phyloP scores from a whole-genome alignment of 2,797 vertebrate genomes.

The Chloroceryle inda region DNA sequence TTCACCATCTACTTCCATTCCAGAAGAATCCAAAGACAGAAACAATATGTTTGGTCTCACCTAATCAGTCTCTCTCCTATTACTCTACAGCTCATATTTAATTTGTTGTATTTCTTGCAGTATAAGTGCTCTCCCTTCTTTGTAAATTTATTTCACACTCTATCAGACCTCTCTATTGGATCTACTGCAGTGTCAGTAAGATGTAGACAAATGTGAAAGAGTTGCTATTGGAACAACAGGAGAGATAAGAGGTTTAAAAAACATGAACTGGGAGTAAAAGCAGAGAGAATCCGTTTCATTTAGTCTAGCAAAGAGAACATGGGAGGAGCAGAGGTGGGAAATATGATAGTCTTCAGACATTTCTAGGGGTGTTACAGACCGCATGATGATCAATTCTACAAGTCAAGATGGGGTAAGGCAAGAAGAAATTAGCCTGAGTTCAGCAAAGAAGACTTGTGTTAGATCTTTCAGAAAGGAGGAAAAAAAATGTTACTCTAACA shows the following conservation, averaged over 20 bases:
- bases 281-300: neutral
- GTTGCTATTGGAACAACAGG: neutral
- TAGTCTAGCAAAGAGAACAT: conserved; percentile 37
- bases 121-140: neutral
- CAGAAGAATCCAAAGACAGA: neutral
- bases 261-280: neutral
- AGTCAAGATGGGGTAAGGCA: neutral
- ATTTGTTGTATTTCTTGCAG: neutral
- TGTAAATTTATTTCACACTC: neutral
- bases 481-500: accelerated
- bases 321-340: neutral
- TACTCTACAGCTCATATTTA: neutral
- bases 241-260: neutral
- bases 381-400: neutral
- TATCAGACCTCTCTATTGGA: neutral
- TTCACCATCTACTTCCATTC: neutral
- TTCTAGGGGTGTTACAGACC: neutral
- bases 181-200: neutral
- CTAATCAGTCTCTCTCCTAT: neutral
- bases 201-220: neutral
- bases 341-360: neutral
- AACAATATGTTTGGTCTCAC: neutral
- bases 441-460: neutral
- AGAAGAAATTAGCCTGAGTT: neutral
- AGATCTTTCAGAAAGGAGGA: neutral